Evolutionary conservation across 2,888 invertebrate species (phyloP), one percentile per base, ranked within the genome.

Genomic region (Norana najaformis): DNA sequence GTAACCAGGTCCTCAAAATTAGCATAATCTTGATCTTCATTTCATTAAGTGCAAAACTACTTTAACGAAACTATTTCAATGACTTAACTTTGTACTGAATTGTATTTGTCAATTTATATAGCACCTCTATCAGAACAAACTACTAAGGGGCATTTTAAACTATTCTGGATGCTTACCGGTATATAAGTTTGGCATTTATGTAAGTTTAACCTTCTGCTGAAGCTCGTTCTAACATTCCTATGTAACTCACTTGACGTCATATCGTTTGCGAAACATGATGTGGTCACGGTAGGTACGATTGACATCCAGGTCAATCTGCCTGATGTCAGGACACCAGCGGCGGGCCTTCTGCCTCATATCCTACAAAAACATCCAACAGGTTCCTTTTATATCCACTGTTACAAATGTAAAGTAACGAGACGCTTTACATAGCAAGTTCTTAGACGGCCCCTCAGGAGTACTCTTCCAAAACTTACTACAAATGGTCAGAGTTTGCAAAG

Each of bases 251-350:
- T 94, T 94, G 91, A 97, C 97, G 94, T 98, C 97, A 95, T 99
- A 99, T 94, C 99, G 96, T 95, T 98, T 97, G 93, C 98, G 95
- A 94, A 96, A 96, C 95, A 96, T 97, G 93, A 98, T 97, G 95
- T 99, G 98, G 96, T 99, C 98, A 93, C 99, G 96, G 95, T 99
- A 99, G 94, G 99, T 99, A 93, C 99, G 96, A 95, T 99, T 99
- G n/a, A 99, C 99, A 96, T 99, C 99, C 47, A 99, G 97, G 96
- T 99, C 99, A 93, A 99, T 99, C 96, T 99, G 99, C 92, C 98
- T 96, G 92, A 99, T 98, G 95, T 99, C 99, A 37, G 98, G 98
- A 20, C 99, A 98, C 96, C 98, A 97, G 93, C 97, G 96, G 93
- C 97, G 96, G 30, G 99, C 98, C 93, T 98, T 95, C 93, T 96